phyloP scores from a whole-genome alignment of 2,113 vertebrate genomes.

The Tupaia chinensis region DNA sequence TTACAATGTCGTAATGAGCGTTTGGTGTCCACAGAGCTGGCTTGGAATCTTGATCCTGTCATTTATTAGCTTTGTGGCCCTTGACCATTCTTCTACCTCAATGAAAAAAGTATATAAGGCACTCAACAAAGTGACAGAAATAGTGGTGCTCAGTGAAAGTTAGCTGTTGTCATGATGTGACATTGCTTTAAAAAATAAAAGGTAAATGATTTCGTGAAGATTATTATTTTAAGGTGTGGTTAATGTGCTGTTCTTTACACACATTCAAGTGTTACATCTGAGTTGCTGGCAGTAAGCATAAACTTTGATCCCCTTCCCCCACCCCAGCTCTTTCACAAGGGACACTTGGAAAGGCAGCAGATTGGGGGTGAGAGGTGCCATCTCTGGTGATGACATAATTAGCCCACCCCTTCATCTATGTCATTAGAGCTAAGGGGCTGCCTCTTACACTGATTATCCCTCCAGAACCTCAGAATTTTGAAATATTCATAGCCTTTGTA shows the following conservation, averaged over 20 bases:
- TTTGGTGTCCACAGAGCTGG: neutral
- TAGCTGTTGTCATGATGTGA: constrained; percentile 17
- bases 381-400: neutral
- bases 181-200: constrained; percentile 41
- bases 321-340: neutral
- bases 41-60: constrained; percentile 1
- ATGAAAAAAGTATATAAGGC: constrained; percentile 16
- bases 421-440: neutral
- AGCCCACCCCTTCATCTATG: neutral
- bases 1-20: neutral
- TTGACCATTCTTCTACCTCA: neutral
- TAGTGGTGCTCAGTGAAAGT: constrained; percentile 3
- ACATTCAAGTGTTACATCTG: neutral
- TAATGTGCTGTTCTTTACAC: constrained; percentile 23
- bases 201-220: constrained; percentile 8
- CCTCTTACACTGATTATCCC: neutral
- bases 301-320: neutral
- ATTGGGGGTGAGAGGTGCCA: neutral
- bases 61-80: constrained; percentile 27
- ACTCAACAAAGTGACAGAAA: neutral
- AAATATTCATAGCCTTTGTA: constrained; percentile 7
- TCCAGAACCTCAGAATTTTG: neutral
- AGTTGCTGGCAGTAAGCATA: constrained; percentile 20
- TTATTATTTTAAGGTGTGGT: neutral
- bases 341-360: neutral